A percentile compares a stretch with the other conserved stretches of the same genome.
Conservation (phyloP, 1,140 invertebrate species). For the Drosophila mojavensis region DNA sequence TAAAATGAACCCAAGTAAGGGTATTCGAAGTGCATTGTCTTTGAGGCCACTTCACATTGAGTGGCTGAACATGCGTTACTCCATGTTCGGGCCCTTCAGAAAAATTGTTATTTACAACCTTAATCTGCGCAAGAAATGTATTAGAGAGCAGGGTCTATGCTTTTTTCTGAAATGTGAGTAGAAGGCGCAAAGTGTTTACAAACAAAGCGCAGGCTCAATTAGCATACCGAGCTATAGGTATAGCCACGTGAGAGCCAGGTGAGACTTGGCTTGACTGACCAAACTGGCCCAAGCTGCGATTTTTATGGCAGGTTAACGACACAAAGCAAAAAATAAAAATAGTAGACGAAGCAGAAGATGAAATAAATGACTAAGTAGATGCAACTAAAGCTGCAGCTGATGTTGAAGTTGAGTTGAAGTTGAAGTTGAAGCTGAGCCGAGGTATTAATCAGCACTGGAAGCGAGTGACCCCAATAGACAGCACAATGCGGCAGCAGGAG, state of each 20-base stretch:
- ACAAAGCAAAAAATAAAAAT: slow-evolving; percentile 19
- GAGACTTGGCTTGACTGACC: slow-evolving; percentile 16
- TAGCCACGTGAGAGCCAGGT: slow-evolving; percentile 43
- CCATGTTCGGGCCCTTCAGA: slow-evolving; percentile 45
- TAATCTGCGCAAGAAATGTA: slow-evolving; percentile 78
- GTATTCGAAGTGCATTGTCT: slow-evolving; percentile 51
- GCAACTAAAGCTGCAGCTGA: background rate
- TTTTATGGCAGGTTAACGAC: slow-evolving; percentile 81
- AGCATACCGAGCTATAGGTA: slow-evolving; percentile 60
- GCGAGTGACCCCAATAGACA: slow-evolving; percentile 69
- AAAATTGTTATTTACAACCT: slow-evolving; percentile 79
- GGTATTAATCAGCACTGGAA: slow-evolving; percentile 55
- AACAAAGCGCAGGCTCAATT: slow-evolving; percentile 72
- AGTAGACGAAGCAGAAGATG: background rate
- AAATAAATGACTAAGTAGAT: slow-evolving; percentile 53
- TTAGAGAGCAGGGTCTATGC: slow-evolving; percentile 57
- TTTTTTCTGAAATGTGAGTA: slow-evolving; percentile 26
- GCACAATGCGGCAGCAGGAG: slow-evolving; percentile 40
- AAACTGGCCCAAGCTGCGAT: slow-evolving; percentile 51
- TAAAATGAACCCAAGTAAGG: slow-evolving; percentile 12
- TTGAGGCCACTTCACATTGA: slow-evolving; percentile 29
- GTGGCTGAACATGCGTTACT: slow-evolving; percentile 42
- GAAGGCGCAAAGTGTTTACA: slow-evolving; percentile 67
- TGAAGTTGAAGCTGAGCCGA: background rate
- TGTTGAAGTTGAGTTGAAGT: background rate